These are phyloP conservation scores for Cyanoderma ruficeps DNA, from an alignment of 2,113 vertebrate species.

Conservation along the genomic window DNA sequence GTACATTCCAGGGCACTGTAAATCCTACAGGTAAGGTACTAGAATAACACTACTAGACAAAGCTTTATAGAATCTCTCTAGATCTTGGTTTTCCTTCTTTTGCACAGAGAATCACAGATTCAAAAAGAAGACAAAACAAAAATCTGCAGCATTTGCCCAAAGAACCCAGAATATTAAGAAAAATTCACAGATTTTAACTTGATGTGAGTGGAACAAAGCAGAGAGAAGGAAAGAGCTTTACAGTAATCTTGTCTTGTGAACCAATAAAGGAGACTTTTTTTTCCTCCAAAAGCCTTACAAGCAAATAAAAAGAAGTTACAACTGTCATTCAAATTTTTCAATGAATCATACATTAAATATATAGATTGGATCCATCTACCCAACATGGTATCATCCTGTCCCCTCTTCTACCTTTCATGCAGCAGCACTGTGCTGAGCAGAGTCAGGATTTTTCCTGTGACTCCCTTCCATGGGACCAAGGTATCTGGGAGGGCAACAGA, in stretches of 20 bases:
- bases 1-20: neutral
- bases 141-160: neutral
- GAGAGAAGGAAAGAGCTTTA: neutral
- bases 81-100: neutral
- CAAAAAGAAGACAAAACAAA: neutral
- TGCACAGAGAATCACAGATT: neutral
- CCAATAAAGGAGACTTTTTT: neutral
- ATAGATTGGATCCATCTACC: neutral
- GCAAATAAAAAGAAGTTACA: neutral
- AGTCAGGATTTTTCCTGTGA: rapidly evolving
- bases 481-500: neutral
- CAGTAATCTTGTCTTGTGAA: neutral
- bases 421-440: rapidly evolving
- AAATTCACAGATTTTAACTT: neutral
- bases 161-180: neutral
- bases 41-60: neutral
- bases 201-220: neutral
- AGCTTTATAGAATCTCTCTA: neutral
- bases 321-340: neutral
- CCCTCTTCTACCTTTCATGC: neutral
- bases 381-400: neutral
- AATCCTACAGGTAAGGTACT: neutral
- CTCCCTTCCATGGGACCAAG: neutral
- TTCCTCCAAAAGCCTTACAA: neutral
- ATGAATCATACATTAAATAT: neutral